phyloP scores from a whole-genome alignment of 2,113 vertebrate species.

The Dipodomys spectabilis region DNA sequence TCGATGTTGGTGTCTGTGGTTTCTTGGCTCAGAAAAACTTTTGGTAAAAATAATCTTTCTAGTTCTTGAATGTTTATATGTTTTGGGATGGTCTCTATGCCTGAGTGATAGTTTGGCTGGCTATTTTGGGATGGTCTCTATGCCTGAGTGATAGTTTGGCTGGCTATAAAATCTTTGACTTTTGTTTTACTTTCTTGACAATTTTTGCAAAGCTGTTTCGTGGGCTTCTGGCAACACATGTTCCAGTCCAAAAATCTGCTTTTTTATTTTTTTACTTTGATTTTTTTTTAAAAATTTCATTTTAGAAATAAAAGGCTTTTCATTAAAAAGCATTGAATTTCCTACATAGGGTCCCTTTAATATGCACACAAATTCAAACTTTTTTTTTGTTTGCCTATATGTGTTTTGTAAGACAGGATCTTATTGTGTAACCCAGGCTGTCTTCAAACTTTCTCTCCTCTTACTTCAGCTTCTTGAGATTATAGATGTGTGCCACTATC shows the following conservation, averaged over 20 bases:
- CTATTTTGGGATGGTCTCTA: background rate
- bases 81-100: background rate
- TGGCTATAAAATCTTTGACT: slow-evolving; percentile 34
- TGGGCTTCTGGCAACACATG: slow-evolving; percentile 2
- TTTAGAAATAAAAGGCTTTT: no score
- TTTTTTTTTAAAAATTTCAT: no score
- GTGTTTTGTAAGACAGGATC: no score
- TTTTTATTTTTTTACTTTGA: background rate
- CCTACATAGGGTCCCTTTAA: background rate
- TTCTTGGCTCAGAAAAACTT: background rate
- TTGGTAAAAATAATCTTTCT: slow-evolving; percentile 11
- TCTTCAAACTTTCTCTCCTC: no score
- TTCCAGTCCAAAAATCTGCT: slow-evolving; percentile 23
- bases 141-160: background rate
- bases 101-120: slow-evolving; percentile 5
- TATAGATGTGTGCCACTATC: no score
- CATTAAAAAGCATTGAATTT: background rate
- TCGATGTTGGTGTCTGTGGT: background rate
- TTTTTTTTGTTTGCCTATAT: no score
- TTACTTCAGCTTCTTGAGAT: no score
- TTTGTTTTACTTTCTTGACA: background rate
- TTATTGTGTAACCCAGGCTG: no score
- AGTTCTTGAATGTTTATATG: background rate
- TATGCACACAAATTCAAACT: background rate
- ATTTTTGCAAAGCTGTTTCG: background rate